Evolutionary conservation across 1,140 invertebrate genomes (phyloP).

Genomic region (Meteorus sp.): DNA sequence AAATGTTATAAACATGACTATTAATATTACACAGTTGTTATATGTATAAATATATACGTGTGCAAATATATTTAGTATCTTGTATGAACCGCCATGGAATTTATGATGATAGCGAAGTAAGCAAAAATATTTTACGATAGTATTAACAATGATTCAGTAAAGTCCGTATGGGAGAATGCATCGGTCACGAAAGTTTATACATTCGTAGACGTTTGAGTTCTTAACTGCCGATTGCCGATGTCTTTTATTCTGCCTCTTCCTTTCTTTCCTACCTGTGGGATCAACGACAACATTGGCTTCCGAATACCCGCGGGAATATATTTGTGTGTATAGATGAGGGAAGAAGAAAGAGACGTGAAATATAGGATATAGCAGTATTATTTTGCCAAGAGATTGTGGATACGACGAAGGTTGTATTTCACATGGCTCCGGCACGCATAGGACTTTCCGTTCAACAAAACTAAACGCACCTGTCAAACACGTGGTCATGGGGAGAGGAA

Average conservation of each 20-base stretch:
- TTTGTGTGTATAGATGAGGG: too few relatives aligned
- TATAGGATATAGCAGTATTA: neutral
- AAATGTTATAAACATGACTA: too few relatives aligned
- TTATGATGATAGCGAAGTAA: neutral
- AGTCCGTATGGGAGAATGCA: too few relatives aligned
- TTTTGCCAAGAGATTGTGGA: neutral
- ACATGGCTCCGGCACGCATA: constrained; percentile 17
- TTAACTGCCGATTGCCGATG: neutral
- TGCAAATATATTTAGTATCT: too few relatives aligned
- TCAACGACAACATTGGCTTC: constrained; percentile 20
- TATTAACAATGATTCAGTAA: too few relatives aligned
- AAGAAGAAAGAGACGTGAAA: neutral
- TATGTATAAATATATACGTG: too few relatives aligned
- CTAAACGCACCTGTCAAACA: constrained; percentile 36
- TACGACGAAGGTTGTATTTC: constrained; percentile 29
- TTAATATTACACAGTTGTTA: too few relatives aligned
- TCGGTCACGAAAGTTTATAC: constrained; percentile 3
- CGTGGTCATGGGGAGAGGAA: too few relatives aligned
- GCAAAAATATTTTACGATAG: constrained; percentile 12
- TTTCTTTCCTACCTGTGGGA: neutral
- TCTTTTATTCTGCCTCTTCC: neutral
- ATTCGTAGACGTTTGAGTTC: constrained; percentile 4
- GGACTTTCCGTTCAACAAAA: too few relatives aligned
- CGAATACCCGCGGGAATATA: constrained; percentile 6
- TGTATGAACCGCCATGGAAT: neutral